phyloP scores from a whole-genome alignment of 2,888 invertebrate species.

The Spisula subtruncata region DNA sequence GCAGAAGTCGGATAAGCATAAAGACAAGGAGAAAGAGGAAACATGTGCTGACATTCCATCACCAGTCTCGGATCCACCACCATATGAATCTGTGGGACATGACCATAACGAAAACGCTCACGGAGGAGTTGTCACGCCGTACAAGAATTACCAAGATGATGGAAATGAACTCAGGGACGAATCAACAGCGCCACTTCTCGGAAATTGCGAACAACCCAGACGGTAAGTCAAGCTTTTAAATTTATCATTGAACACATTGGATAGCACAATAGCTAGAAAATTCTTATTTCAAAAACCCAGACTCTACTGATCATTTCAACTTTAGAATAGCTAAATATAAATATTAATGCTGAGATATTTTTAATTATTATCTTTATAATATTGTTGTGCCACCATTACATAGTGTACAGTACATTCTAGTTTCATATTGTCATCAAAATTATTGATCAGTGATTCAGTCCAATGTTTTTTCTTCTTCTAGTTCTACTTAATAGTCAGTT shows the following conservation, averaged over 20 bases:
- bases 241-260: background rate
- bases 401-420: too few species aligned
- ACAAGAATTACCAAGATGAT: conserved; percentile 73
- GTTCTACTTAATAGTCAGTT: background rate
- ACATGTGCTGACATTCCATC: conserved; percentile 79
- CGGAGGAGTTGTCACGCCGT: conserved; percentile 53
- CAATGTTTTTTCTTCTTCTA: background rate
- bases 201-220: conserved; percentile 64
- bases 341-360: background rate
- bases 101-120: conserved; percentile 70
- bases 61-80: conserved; percentile 80
- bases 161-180: conserved; percentile 76
- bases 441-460: conserved; percentile 12
- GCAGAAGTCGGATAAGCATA: conserved; percentile 78
- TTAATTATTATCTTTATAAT: background rate
- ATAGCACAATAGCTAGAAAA: background rate
- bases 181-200: conserved; percentile 76
- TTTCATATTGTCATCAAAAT: background rate
- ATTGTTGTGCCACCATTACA: background rate
- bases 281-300: background rate
- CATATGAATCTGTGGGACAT: conserved; percentile 74
- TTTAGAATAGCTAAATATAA: background rate
- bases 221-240: conserved; percentile 54
- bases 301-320: background rate
- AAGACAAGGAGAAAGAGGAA: conserved; percentile 74